Conservation (phyloP, 2,113 vertebrate genomes). For the Malurus melanocephalus region DNA sequence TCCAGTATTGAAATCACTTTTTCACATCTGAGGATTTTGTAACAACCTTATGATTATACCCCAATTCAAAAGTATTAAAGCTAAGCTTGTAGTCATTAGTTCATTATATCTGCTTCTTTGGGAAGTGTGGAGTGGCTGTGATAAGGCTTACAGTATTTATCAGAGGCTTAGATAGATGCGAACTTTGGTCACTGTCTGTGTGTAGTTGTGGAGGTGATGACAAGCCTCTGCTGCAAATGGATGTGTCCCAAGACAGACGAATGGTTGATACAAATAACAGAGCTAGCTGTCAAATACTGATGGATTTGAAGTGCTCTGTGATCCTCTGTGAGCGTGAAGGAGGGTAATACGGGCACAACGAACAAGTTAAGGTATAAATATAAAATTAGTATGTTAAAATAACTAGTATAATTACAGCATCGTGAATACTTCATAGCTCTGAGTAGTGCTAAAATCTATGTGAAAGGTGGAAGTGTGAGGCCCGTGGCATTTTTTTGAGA, state of each 20-base stretch:
- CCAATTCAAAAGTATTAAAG: background rate
- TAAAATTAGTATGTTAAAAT: background rate
- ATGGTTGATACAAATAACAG: background rate
- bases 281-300: background rate
- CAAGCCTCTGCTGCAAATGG: background rate
- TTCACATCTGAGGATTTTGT: background rate
- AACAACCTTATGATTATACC: background rate
- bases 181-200: background rate
- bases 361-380: background rate
- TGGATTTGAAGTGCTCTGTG: background rate
- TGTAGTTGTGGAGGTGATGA: background rate
- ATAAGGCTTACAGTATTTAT: background rate
- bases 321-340: background rate
- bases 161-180: background rate
- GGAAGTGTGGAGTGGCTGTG: background rate
- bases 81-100: background rate
- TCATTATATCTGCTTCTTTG: background rate
- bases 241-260: background rate
- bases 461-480: background rate
- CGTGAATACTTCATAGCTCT: background rate
- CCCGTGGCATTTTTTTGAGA: background rate
- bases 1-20: background rate
- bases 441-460: background rate
- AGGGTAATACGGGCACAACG: background rate
- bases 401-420: background rate